These are phyloP conservation scores for Bucco capensis DNA, from an alignment of 2,113 vertebrate species.

Conservation along the genomic window DNA sequence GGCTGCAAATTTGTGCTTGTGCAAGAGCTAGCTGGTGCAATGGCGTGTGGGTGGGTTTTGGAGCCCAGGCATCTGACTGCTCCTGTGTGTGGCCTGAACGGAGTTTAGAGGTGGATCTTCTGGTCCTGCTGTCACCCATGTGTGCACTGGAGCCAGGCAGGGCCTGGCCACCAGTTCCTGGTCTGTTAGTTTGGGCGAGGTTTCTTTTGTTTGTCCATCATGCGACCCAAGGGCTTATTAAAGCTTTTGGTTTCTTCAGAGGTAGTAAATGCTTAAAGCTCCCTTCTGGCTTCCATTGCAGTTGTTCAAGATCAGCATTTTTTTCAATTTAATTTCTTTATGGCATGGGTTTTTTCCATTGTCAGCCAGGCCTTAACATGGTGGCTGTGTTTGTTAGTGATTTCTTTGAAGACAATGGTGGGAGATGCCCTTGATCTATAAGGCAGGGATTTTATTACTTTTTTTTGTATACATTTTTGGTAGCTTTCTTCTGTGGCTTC, in stretches of 20 bases:
- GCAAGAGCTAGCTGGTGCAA: neutral
- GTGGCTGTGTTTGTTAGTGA: neutral
- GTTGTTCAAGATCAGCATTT: neutral
- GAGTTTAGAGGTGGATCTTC: neutral
- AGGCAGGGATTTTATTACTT: neutral
- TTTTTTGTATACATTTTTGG: neutral
- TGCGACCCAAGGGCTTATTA: neutral
- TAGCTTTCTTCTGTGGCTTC: slow-evolving; percentile 10
- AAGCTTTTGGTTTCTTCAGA: neutral
- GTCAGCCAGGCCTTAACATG: neutral
- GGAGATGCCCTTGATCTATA: slow-evolving; percentile 12
- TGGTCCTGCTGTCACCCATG: neutral
- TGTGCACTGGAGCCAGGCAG: neutral
- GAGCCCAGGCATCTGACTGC: neutral
- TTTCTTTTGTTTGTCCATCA: neutral
- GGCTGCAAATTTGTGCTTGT: fast-evolving
- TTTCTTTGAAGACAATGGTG: neutral
- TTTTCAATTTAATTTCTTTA: neutral
- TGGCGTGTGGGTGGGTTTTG: fast-evolving
- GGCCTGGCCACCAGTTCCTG: neutral
- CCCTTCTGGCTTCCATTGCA: neutral
- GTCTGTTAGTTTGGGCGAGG: neutral
- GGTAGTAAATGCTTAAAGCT: neutral
- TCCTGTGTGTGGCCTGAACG: neutral
- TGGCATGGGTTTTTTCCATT: neutral